Base-by-base conservation (phyloP, 1,140 invertebrate species). In the Pachypsylla venusta region DNA sequence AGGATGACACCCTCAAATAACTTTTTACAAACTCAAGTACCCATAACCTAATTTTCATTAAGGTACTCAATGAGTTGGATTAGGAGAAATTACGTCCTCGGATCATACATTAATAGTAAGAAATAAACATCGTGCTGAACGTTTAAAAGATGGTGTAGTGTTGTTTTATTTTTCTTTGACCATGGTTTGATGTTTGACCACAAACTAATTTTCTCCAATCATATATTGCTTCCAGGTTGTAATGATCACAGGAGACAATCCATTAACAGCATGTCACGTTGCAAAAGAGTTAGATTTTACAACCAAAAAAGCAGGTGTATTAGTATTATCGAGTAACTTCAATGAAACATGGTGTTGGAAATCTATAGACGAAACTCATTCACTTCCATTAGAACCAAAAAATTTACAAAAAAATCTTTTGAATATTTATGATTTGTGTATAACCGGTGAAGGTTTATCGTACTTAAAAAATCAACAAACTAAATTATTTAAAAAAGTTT, bases 221-320 rank as follows among this genome's bases (percentile, higher is more conserved):
- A n/a, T n/a, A n/a, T n/a, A n/a, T n/a, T n/a, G n/a, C n/a, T n/a
- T 68, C 53, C 77, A 90, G 75, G 89, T 94, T 16, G 82, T 89
- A 1, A 99, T 99, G 94, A 99, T 99, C 28, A 99, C 97, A 20
- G 97, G 97, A 42, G 97, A 99, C 71, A 99, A 97, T 79, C 93
- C 95, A 7, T 73, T 99, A 28, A 99, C 97, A 0, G 97, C 97
- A 19, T 99, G 96, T 73, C 94, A 99, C 72, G 96, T 99, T 4
- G 94, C 94, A 2, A 85, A 85, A 67, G 92, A 98, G 71, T 73
- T 99, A 25, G 83, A 84, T 64, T 97, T 99, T 69, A 89, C 85
- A 0, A 70, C 70, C 24, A 83, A 81, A 64, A 86, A 86, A 65
- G 71, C 77, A 25, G 67, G 74, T 20, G 83, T 84, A 1, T 69